phyloP scores from a whole-genome alignment of 2,113 vertebrate genomes.

The Nannobrachium achirus region DNA sequence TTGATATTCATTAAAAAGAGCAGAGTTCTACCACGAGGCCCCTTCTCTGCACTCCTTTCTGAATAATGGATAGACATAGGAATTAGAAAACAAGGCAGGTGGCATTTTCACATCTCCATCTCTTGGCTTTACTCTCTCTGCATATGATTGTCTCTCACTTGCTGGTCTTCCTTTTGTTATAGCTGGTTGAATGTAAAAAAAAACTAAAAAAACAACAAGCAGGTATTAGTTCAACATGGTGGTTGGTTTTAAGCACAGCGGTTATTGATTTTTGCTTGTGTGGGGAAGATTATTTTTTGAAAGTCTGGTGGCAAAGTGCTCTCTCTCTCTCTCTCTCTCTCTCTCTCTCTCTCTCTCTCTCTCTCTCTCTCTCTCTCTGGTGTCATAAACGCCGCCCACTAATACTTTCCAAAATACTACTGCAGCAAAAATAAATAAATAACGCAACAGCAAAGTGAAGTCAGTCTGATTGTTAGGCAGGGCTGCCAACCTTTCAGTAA shows the following conservation, averaged over 20 bases:
- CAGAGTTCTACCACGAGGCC: constrained; percentile 56
- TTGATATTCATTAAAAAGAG: constrained; percentile 77
- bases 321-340: no score
- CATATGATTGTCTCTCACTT: not conserved
- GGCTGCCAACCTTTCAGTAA: no score
- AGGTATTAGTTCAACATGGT: not conserved
- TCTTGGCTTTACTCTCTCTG: not conserved
- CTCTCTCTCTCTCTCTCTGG: no score
- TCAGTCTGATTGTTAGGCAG: not conserved
- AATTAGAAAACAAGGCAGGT: constrained; percentile 53
- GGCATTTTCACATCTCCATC: constrained; percentile 39
- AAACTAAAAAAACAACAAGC: constrained; percentile 16
- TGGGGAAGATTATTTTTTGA: constrained; percentile 16
- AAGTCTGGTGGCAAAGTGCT: not conserved
- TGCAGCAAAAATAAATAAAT: not conserved
- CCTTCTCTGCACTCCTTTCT: constrained; percentile 58
- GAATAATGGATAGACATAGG: constrained; percentile 67
- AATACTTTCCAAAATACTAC: constrained; percentile 5
- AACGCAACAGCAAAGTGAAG: not conserved
- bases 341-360: no score
- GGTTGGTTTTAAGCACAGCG: not conserved
- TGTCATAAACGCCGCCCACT: not conserved
- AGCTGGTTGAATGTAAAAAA: no score
- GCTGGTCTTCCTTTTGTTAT: no score
- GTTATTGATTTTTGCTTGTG: not conserved